Evolutionary conservation across 2,888 invertebrate genomes (phyloP).

Genomic region (Arrhopalites spinosus): DNA sequence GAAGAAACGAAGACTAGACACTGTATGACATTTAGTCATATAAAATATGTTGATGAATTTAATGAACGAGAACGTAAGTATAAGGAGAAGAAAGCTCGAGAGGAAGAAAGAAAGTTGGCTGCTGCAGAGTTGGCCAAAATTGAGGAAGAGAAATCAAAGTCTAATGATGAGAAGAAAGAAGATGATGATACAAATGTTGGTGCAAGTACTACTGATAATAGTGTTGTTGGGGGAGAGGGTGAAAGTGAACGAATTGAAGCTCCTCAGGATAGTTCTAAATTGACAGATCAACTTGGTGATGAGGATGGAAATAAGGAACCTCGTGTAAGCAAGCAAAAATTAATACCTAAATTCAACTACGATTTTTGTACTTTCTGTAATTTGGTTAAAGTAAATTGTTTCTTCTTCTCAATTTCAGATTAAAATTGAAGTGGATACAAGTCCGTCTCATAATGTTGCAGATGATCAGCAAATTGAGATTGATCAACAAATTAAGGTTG

Average conservation of each 20-base stretch:
- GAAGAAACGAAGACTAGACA: slow-evolving; percentile 50
- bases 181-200: slow-evolving; percentile 18
- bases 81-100: slow-evolving; percentile 42
- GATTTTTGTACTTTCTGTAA: too few relatives aligned
- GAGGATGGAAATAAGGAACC: not conserved
- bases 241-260: not conserved
- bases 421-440: not conserved
- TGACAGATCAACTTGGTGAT: slow-evolving; percentile 15
- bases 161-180: slow-evolving; percentile 16
- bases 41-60: slow-evolving; percentile 53
- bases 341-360: too few relatives aligned
- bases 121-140: slow-evolving; percentile 2
- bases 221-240: slow-evolving; percentile 10
- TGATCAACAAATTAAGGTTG: not conserved
- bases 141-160: slow-evolving; percentile 17
- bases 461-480: not conserved
- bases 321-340: too few relatives aligned
- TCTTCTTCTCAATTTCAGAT: not conserved
- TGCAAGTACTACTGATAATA: slow-evolving; percentile 12
- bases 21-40: slow-evolving; percentile 53
- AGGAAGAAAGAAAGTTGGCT: slow-evolving; percentile 37
- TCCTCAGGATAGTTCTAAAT: not conserved
- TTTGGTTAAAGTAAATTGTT: too few relatives aligned
- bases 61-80: slow-evolving; percentile 40
- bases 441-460: too few relatives aligned